Base-by-base conservation (phyloP, 2,888 invertebrate species). In the Chymomyza fuscimana region DNA sequence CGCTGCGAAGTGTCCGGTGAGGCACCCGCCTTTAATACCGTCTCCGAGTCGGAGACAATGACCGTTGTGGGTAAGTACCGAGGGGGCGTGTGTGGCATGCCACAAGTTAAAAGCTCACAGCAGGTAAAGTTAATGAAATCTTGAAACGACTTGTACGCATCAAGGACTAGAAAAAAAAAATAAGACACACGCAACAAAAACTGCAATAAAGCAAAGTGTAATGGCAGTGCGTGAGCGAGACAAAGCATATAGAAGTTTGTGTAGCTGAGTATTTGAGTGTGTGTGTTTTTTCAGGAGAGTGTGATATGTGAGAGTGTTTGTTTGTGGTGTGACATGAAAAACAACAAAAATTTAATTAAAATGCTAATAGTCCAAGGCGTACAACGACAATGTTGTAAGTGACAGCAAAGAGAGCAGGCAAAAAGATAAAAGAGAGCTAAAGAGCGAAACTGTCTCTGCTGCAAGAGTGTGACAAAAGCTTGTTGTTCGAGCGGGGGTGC, bases 1-100 rank as follows among this genome's bases (percentile, higher is more conserved):
- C 93, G 95, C 77, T 96, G 96, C 90, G 96, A 96, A 90, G 95
- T 96, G 71, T 96, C 95, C 16, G 96, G 95, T 15, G 96, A 96
- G 90, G 93, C 95, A 70, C 96, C 96, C 15, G 94, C 95, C 73
- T 96, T 96, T 92, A 95, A 94, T 80, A 96, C 96, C 12, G 95
- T 95, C 66, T 94, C 94, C 50, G 95, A 95, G 89, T 95, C 95
- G 88, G 94, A 94, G 56, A 95, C 95, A 89, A 95, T 96, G 95
- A 92, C 93, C 76, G 95, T 96, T 82, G 95, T 96, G 76, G 95
- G 96, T 96, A 93, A 93, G 94, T 92, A 74, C 65, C 65, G 54
- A 5, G 15, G 32, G 19, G 54, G 25, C 25, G 25, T 25, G 4
- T 25, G 50, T 61, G 52, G 58, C 19, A 54, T 54, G 32, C 32